These are phyloP conservation scores for Shinisaurus crocodilurus DNA, from an alignment of 2,113 vertebrate genomes.

Conservation along the genomic window DNA sequence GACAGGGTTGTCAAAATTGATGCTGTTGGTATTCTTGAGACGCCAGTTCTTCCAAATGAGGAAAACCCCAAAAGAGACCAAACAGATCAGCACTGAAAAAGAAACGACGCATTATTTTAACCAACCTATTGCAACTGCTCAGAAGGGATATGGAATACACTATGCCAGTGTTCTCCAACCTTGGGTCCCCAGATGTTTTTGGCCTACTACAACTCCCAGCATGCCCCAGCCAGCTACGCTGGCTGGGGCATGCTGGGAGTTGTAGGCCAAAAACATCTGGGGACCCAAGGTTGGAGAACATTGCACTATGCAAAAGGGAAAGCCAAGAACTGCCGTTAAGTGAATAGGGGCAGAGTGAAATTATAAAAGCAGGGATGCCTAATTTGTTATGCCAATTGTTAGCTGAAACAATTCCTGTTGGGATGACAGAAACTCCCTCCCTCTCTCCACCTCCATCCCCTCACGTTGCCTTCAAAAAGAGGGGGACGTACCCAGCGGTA, in stretches of 20 bases:
- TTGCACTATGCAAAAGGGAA: too few species aligned
- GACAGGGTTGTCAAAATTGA: slow-evolving; percentile 92
- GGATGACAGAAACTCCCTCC: too few species aligned
- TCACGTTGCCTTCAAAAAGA: neutral
- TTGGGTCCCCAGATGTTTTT: too few species aligned
- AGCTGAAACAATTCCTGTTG: neutral
- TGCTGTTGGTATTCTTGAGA: slow-evolving; percentile 86
- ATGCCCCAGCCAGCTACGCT: too few species aligned
- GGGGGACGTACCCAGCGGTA: slow-evolving; percentile 83
- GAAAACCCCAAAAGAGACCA: slow-evolving; percentile 74
- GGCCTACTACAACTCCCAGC: too few species aligned
- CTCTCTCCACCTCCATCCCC: too few species aligned
- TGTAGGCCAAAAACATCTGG: too few species aligned
- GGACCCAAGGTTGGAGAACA: too few species aligned
- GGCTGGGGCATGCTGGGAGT: too few species aligned
- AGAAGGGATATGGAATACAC: neutral
- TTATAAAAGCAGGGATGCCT: neutral
- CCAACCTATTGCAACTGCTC: neutral
- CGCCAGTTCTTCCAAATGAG: slow-evolving; percentile 90
- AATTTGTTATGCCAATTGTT: neutral
- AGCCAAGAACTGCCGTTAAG: neutral
- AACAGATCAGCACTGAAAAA: slow-evolving; percentile 73
- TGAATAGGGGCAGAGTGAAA: neutral
- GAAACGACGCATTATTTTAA: neutral
- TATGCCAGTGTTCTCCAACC: too few species aligned